Evolutionary conservation across 2,888 invertebrate species (phyloP), one percentile per base, ranked within the genome.

Genomic region (Microctonus brassicae): DNA sequence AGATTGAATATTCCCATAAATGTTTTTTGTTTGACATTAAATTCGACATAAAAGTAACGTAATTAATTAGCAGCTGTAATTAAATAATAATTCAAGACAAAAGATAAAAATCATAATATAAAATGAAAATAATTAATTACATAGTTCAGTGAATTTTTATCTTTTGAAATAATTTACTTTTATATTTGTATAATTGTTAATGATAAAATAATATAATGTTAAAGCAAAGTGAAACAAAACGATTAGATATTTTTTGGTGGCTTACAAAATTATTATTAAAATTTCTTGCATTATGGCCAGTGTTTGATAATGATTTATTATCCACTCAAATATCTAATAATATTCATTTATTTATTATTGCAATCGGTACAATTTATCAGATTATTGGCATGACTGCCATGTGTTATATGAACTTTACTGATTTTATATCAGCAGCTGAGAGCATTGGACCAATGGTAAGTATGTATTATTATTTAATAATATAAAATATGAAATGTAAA

Each of bases 371-470:
- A 17, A 65, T 76, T 9, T 33, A 47, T 1, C 76, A 74, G 26
- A 70, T 69, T 0, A 42, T 66, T 55, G 73, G 70, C 36, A 76
- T 76, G 76, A 33, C 73, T 13, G n/a, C 67, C 0, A 74, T 69
- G 61, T 65, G 69, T 68, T 76, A 69, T 61, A 62, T 75, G 11
- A 75, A 68, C 47, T 76, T 64, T 29, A 72, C 73, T 10, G 66
- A 74, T 55, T 76, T 76, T 61, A 74, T 71, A 20, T 65, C 75
- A n/a, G 76, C 76, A 0, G 76, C 76, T 36, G 74, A 75, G 17
- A 76, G 67, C 13, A 75, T 76, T 26, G 76, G 76, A 52, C 76
- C 76, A n/a, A 76, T 75, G 76, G 76, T 73, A 58, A 55, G 72
- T 36, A 53, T 63, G 57, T 57, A 29, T 20, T 60, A 9, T 2